These are phyloP conservation scores for Elanoides forficatus DNA, from an alignment of 2,113 vertebrate species.

Conservation along the genomic window DNA sequence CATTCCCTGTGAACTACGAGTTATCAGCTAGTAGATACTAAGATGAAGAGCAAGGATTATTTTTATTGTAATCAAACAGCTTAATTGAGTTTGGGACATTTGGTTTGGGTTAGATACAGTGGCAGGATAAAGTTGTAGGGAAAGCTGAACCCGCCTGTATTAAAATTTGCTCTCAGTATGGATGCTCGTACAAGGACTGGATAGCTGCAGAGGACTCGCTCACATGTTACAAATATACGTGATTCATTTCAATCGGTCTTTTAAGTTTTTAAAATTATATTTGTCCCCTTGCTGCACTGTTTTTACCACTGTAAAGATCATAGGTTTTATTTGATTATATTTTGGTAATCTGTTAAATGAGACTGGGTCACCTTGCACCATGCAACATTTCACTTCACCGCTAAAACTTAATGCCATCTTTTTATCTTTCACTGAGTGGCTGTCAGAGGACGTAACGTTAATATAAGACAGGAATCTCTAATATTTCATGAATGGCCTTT, in stretches of 20 bases:
- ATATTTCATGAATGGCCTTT: slow-evolving; percentile 68
- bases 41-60: neutral
- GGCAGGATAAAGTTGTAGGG: neutral
- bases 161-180: neutral
- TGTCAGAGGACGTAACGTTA: slow-evolving; percentile 71
- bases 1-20: neutral
- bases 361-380: slow-evolving; percentile 70
- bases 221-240: neutral
- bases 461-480: slow-evolving; percentile 59
- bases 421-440: slow-evolving; percentile 69
- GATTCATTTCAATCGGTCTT: slow-evolving; percentile 63
- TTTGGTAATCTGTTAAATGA: slow-evolving; percentile 72
- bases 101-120: slow-evolving; percentile 15
- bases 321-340: slow-evolving; percentile 74
- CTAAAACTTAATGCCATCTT: slow-evolving; percentile 73
- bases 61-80: slow-evolving; percentile 27
- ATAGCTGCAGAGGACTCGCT: neutral
- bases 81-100: slow-evolving; percentile 1
- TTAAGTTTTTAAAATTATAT: slow-evolving; percentile 60
- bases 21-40: neutral
- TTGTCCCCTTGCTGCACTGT: slow-evolving; percentile 57
- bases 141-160: neutral
- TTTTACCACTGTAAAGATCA: slow-evolving; percentile 68
- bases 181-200: neutral
- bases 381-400: slow-evolving; percentile 64